Conservation (phyloP, 2,888 invertebrate genomes). For the Eupithecia subfuscata region DNA sequence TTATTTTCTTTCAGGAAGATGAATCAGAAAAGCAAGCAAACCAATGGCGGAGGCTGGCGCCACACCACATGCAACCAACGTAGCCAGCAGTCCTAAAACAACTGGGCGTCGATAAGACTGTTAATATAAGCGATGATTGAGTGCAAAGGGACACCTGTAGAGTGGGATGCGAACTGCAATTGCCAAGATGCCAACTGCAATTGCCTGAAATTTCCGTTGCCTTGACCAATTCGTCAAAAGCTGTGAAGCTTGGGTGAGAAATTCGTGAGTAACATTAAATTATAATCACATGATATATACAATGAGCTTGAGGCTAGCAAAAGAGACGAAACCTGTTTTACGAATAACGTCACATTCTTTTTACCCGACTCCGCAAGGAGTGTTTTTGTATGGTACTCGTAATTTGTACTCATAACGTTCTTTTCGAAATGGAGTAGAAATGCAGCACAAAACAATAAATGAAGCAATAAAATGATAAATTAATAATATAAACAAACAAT, state of each 20-base stretch:
- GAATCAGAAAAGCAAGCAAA: conserved; percentile 63
- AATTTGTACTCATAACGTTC: background rate
- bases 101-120: background rate
- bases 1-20: conserved; percentile 63
- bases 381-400: too few relatives aligned
- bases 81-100: conserved; percentile 53
- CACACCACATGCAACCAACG: conserved; percentile 69
- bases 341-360: background rate
- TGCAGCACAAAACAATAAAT: too few relatives aligned
- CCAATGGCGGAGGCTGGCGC: conserved; percentile 76
- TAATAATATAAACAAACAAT: too few relatives aligned
- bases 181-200: background rate
- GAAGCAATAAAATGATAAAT: too few relatives aligned
- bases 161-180: background rate
- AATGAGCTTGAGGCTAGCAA: background rate
- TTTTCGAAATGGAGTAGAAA: background rate
- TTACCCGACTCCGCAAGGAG: too few relatives aligned
- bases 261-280: background rate
- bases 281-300: background rate
- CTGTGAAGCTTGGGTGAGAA: background rate
- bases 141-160: background rate
- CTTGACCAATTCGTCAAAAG: background rate
- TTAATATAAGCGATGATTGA: background rate
- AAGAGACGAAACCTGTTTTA: background rate
- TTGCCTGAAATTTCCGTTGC: background rate